phyloP scores from a whole-genome alignment of 92 coral and sea anemone genomes.

The Diadumene lineata region DNA sequence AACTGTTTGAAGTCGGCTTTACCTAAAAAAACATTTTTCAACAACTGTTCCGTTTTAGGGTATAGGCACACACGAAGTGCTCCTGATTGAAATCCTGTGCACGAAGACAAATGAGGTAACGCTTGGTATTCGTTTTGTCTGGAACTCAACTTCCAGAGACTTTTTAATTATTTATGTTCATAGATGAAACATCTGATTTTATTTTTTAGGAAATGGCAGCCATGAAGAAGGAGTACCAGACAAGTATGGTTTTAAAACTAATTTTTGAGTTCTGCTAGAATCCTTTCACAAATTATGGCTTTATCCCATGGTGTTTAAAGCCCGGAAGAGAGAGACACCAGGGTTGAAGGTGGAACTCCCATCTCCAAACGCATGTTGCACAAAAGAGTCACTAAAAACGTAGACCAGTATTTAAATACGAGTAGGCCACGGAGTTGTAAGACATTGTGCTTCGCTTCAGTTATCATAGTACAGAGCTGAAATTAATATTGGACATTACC shows the following conservation, averaged over 20 bases:
- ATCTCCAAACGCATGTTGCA: too few relatives aligned
- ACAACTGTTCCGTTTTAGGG: conserved; percentile 36
- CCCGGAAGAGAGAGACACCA: too few relatives aligned
- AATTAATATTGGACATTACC: too few relatives aligned
- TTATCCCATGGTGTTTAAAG: too few relatives aligned
- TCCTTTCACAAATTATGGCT: too few relatives aligned
- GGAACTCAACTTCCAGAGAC: neutral
- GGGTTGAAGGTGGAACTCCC: too few relatives aligned
- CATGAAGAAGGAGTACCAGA: conserved; percentile 44
- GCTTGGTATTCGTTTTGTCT: neutral
- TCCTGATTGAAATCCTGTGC: conserved; percentile 60
- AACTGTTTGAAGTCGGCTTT: neutral
- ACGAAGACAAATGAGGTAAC: conserved; percentile 58
- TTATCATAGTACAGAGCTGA: too few relatives aligned
- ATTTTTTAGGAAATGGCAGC: conserved; percentile 38
- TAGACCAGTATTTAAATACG: too few relatives aligned
- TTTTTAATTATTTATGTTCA: neutral
- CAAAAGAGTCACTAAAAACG: too few relatives aligned
- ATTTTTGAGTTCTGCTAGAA: too few relatives aligned
- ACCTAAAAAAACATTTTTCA: neutral
- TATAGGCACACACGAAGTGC: conserved; percentile 61
- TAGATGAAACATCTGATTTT: neutral
- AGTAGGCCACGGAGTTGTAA: too few relatives aligned
- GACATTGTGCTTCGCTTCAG: too few relatives aligned
- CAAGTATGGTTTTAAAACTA: conserved; percentile 39